phyloP scores from a whole-genome alignment of 1,140 invertebrate genomes.

The Aphidius gifuensis region DNA sequence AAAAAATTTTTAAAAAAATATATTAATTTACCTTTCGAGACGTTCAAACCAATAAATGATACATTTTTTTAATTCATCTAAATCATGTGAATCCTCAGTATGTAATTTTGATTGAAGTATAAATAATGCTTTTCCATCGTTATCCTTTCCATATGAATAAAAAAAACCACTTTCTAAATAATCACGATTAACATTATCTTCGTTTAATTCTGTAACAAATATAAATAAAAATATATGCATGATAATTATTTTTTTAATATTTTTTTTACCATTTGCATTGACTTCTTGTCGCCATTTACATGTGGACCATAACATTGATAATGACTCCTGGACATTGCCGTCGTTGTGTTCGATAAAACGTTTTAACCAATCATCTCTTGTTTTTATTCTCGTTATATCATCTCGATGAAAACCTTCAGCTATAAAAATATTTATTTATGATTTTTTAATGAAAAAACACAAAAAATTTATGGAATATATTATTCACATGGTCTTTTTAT shows the following conservation, averaged over 20 bases:
- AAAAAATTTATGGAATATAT: not conserved
- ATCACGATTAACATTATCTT: slow-evolving; percentile 65
- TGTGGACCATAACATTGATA: slow-evolving; percentile 78
- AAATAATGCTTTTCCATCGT: slow-evolving; percentile 74
- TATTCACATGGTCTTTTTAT: no score
- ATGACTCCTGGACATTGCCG: slow-evolving; percentile 60
- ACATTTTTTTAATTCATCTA: slow-evolving; percentile 73
- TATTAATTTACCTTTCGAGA: slow-evolving; percentile 64
- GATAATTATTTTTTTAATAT: not conserved
- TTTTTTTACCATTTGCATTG: slow-evolving; percentile 69
- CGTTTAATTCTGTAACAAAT: slow-evolving; percentile 61
- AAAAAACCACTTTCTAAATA: slow-evolving; percentile 74
- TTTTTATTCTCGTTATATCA: slow-evolving; percentile 67
- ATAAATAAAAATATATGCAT: slow-evolving; percentile 16
- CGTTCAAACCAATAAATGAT: slow-evolving; percentile 88
- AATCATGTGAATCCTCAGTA: slow-evolving; percentile 70
- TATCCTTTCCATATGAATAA: slow-evolving; percentile 74
- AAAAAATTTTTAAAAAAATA: not conserved
- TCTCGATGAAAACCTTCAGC: slow-evolving; percentile 60
- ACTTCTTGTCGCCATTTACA: slow-evolving; percentile 80
- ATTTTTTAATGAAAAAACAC: slow-evolving; percentile 6
- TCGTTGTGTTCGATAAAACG: slow-evolving; percentile 72
- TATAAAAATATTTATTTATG: slow-evolving; percentile 17
- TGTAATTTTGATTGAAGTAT: slow-evolving; percentile 76
- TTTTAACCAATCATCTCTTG: slow-evolving; percentile 65